Conservation (phyloP, 2,888 invertebrate genomes). For the Nebria brevicollis region DNA sequence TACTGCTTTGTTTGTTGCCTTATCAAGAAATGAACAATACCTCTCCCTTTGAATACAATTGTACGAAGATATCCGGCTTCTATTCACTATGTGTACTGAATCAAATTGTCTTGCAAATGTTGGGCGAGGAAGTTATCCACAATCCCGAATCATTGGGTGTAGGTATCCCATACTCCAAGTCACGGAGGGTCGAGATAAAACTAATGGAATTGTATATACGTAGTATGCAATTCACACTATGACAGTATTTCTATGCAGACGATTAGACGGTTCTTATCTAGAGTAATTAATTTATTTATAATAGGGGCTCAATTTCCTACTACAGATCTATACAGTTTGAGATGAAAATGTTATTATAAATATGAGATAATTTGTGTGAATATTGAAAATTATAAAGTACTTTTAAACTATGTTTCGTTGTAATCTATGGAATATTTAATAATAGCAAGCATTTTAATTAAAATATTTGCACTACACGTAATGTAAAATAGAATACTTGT, state of each 20-base stretch:
- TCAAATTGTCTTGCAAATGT: constrained; percentile 45
- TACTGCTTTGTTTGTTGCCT: constrained; percentile 38
- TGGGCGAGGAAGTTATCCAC: constrained; percentile 26
- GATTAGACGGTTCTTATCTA: constrained; percentile 33
- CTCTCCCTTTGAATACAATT: constrained; percentile 38
- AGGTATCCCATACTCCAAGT: neutral
- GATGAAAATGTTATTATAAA: no score
- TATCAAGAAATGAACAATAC: constrained; percentile 46
- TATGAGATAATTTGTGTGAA: no score
- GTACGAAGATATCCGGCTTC: constrained; percentile 40
- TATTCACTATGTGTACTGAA: constrained; percentile 45
- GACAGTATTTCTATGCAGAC: constrained; percentile 7
- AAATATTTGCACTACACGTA: no score
- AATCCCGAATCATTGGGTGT: no score
- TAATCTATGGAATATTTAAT: no score
- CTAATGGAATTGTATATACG: constrained; percentile 36
- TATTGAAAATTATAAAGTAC: no score
- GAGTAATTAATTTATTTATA: constrained; percentile 27
- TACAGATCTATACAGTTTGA: no score
- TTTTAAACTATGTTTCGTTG: no score
- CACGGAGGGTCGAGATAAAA: constrained; percentile 27
- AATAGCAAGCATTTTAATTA: no score
- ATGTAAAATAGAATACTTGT: no score
- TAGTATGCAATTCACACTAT: constrained; percentile 36
- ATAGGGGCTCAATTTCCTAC: neutral